Evolutionary conservation across 2,113 vertebrate genomes (phyloP), one percentile per base, ranked within the genome.

Genomic region (Oceanodroma tethys): DNA sequence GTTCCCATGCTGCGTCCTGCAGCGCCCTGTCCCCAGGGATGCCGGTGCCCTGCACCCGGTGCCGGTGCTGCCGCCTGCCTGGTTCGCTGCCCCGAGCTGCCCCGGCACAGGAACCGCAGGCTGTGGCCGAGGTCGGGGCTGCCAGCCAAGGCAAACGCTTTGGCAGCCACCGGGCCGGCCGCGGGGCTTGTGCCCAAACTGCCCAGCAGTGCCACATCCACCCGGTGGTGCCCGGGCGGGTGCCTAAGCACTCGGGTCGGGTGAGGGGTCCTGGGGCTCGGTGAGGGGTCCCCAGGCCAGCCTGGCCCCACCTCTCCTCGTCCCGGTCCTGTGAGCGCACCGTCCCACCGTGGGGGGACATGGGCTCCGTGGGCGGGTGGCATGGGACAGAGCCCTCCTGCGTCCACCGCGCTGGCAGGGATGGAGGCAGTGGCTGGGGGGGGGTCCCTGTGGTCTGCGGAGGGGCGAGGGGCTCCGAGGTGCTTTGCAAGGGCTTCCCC

Each of bases 331-430:
- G 16, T 10, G 25, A 30, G 20, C 5, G 2, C 13, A 27, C 55
- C 1, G 2, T 21, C 50, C 29, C 29, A 38, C 27, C 10, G 15
- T 4, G 23, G 16, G 30, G n/a, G 25, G 52, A 42, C 5, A 3
- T 5, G 34, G 22, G 50, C 40, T 36, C 29, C 1, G 1, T 3
- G 4, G 55, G 36, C 0, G 1, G 63, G 29, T 3, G 5, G 30
- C 4, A 1, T 22, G 67, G 67, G 36, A 22, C 38, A 20, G 67
- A 43, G 36, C 45, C 12, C 36, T 72, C 36, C 67, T 36, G 32
- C 3, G 7, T 36, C 13, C 45, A 45, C 25, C 3, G 1, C 3
- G 10, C 25, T 50, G 45, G 55, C 36, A n/a, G 45, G 19, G 56
- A 13, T 17, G 36, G 29, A n/a, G 29, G 43, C 2, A 2, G 67